Evolutionary conservation across 2,797 vertebrate genomes (phyloP).

Genomic region (Spheniscus humboldti): DNA sequence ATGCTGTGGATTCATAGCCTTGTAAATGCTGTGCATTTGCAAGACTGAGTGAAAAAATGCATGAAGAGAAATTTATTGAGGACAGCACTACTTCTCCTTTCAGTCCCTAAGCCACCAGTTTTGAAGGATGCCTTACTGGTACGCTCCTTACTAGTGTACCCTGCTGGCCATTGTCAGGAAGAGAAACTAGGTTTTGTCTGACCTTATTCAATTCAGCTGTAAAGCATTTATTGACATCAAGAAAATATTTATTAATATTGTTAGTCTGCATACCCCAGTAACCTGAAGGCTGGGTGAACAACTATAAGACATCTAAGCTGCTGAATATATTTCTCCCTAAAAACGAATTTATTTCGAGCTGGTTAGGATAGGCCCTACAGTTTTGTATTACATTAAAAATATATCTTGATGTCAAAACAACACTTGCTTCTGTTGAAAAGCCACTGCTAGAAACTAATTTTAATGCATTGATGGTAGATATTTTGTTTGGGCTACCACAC

Average conservation of each 20-base stretch:
- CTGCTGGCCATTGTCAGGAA: background rate
- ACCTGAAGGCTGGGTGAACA: accelerated
- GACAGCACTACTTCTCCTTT: background rate
- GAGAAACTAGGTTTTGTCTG: background rate
- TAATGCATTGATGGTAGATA: background rate
- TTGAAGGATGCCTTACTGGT: background rate
- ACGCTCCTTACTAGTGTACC: background rate
- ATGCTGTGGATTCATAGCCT: no score
- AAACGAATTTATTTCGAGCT: background rate
- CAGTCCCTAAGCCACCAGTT: background rate
- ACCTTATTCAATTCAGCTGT: background rate
- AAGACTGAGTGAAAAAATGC: background rate
- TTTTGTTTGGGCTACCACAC: background rate
- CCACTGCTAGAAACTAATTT: background rate
- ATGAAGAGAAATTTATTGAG: background rate
- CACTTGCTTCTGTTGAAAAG: background rate
- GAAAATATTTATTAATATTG: background rate
- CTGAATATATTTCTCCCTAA: background rate
- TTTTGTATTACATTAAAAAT: background rate
- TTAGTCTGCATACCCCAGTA: background rate
- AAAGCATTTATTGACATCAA: background rate
- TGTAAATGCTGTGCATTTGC: background rate
- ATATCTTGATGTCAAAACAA: background rate
- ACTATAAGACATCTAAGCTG: background rate
- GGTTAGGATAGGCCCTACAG: background rate